These are phyloP conservation scores for Xiphydria camelus DNA, from an alignment of 2,888 invertebrate genomes.

Conservation along the genomic window DNA sequence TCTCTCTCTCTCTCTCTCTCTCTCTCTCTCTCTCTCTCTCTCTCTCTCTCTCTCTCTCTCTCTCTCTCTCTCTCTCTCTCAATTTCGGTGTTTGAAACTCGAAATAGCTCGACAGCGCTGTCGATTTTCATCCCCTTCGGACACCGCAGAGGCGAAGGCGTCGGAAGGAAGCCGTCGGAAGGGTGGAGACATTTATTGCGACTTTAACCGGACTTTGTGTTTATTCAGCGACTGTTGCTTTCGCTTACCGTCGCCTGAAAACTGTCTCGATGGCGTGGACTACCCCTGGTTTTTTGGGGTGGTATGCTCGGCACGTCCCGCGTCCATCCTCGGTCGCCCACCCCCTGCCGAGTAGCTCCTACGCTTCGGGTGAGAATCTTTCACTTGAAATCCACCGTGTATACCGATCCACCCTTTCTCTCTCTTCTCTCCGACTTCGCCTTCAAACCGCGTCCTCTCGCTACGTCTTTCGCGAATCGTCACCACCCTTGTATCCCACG, in stretches of 20 bases:
- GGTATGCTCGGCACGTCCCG: slow-evolving; percentile 49
- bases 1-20: slow-evolving; percentile 10
- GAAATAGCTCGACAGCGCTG: slow-evolving; percentile 46
- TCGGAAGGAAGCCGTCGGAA: slow-evolving; percentile 38
- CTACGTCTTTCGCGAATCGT: no score
- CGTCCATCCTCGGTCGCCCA: slow-evolving; percentile 37
- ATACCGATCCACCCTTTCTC: slow-evolving; percentile 51
- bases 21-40: background rate
- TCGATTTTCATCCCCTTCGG: slow-evolving; percentile 50
- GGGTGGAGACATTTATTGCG: slow-evolving; percentile 55
- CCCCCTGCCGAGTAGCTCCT: slow-evolving; percentile 44
- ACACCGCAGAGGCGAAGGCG: slow-evolving; percentile 11
- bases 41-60: background rate
- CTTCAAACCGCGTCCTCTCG: no score
- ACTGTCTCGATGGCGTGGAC: no score
- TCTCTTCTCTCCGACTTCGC: no score
- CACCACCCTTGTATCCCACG: no score
- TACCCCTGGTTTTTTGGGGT: no score
- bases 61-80: background rate
- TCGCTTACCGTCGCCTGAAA: slow-evolving; percentile 26
- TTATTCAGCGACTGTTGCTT: slow-evolving; percentile 57
- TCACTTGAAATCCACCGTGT: slow-evolving; percentile 54
- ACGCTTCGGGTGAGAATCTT: slow-evolving; percentile 44
- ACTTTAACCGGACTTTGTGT: slow-evolving; percentile 57
- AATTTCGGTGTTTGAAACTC: no score